phyloP scores from a whole-genome alignment of 2,113 vertebrate genomes.

The Corythaixoides concolor region DNA sequence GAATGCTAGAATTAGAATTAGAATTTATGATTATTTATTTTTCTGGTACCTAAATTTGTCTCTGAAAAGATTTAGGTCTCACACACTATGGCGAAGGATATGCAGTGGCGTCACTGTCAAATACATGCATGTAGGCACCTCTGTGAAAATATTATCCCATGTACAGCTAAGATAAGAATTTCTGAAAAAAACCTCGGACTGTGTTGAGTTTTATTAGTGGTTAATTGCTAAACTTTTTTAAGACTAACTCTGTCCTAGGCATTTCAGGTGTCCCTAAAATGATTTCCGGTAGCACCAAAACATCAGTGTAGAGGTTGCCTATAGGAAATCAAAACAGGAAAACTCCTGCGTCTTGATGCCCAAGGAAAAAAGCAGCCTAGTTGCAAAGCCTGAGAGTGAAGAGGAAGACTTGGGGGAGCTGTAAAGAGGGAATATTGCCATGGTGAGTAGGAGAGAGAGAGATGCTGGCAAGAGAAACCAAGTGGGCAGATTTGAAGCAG shows the following conservation, averaged over 20 bases:
- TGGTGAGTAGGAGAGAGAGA: constrained; percentile 24
- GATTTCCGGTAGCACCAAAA: background rate
- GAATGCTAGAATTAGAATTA: too few species aligned
- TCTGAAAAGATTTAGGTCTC: background rate
- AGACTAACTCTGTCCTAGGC: background rate
- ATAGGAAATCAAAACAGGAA: background rate
- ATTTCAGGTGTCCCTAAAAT: background rate
- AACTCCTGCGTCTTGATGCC: background rate
- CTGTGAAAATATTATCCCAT: background rate
- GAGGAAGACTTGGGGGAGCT: background rate
- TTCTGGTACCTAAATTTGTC: background rate
- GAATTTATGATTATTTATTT: background rate
- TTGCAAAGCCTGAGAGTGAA: background rate
- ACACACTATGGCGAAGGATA: accelerated
- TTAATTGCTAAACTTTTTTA: background rate
- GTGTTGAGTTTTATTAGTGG: background rate
- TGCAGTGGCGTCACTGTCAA: background rate
- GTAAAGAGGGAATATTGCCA: background rate
- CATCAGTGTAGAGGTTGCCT: background rate
- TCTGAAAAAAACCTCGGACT: background rate
- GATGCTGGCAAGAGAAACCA: constrained; percentile 15
- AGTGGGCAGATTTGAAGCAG: constrained; percentile 47
- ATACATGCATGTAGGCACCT: background rate
- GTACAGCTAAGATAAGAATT: background rate
- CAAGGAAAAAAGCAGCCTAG: background rate